Evolutionary conservation across 2,113 vertebrate species (phyloP), one percentile per base, ranked within the genome.

Genomic region (Blennius ocellaris): DNA sequence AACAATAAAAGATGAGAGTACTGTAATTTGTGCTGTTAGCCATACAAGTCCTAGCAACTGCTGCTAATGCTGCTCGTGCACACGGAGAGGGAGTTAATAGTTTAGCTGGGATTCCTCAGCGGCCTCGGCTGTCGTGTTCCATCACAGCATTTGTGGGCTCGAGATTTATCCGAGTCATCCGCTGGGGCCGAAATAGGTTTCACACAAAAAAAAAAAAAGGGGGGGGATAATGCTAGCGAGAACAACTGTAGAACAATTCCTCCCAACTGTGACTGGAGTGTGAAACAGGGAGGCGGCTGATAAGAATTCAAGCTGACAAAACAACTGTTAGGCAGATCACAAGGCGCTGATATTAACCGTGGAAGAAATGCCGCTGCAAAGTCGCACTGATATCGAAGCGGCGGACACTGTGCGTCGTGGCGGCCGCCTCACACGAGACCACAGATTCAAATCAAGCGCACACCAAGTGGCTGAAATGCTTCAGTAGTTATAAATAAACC

Each of bases 201-300:
- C 38, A 69, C 62, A 53, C 63, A 76, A 52, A 69, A 64, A 30
- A 30, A 30, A 30, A 30, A 30, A 30, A 30, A 4, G 21, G 21
- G 21, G 21, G 21, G 21, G 21, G 49, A 64, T 43, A 71, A 76
- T 59, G 76, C 37, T 54, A 57, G 21, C 15, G 11, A 62, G 69
- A 82, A 85, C 75, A 85, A 82, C 45, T 44, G 56, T n/a, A 14
- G 62, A 75, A 79, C 73, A 76, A 68, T 76, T 69, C 11, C 60
- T 50, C 45, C 49, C 36, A 61, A 78, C 73, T 78, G 67, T 66
- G 73, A 68, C 58, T 9, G 0, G 7, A 72, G 45, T 67, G 43
- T 36, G 8, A 71, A 78, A 70, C 15, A 59, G 15, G 76, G 38
- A 78, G 60, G 39, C 38, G 14, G 44, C 65, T 68, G 68, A 64